Percentiles rank a stretch among this genome's conserved stretches.
These are phyloP conservation scores for Raja brachyura DNA, from an alignment of 2,113 vertebrate species.

Conservation along the genomic window DNA sequence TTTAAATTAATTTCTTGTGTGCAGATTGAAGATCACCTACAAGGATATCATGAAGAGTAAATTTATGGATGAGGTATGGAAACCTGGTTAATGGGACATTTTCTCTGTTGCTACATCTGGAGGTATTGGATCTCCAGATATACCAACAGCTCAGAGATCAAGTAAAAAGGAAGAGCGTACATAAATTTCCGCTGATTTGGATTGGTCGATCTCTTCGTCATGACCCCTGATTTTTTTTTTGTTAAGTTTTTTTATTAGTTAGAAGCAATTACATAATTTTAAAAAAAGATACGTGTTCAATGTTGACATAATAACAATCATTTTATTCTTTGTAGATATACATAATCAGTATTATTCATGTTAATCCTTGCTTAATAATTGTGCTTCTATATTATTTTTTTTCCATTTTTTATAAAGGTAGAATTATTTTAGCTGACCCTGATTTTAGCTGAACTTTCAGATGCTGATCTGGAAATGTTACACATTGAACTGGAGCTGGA, in stretches of 20 bases:
- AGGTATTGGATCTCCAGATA: not conserved
- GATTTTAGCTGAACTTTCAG: not conserved
- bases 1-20: not conserved
- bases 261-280: too few species aligned
- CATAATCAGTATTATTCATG: too few species aligned
- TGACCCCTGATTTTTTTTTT: not conserved
- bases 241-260: too few species aligned
- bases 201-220: not conserved
- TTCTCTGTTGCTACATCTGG: not conserved
- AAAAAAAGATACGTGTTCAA: too few species aligned
- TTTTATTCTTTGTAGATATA: too few species aligned
- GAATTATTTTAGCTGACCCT: too few species aligned
- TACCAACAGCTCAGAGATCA: not conserved
- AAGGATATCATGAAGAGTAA: conserved; percentile 64
- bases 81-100: not conserved
- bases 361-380: too few species aligned
- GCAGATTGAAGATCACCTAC: conserved; percentile 74
- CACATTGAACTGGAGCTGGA: not conserved
- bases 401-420: too few species aligned
- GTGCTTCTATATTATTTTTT: too few species aligned
- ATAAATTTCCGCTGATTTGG: not conserved
- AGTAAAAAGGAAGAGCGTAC: too few species aligned
- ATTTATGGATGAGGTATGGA: conserved; percentile 68
- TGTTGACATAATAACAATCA: too few species aligned
- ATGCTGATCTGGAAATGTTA: not conserved